Evolutionary conservation across 2,797 vertebrate genomes (phyloP).

Genomic region (Danionella dracula): DNA sequence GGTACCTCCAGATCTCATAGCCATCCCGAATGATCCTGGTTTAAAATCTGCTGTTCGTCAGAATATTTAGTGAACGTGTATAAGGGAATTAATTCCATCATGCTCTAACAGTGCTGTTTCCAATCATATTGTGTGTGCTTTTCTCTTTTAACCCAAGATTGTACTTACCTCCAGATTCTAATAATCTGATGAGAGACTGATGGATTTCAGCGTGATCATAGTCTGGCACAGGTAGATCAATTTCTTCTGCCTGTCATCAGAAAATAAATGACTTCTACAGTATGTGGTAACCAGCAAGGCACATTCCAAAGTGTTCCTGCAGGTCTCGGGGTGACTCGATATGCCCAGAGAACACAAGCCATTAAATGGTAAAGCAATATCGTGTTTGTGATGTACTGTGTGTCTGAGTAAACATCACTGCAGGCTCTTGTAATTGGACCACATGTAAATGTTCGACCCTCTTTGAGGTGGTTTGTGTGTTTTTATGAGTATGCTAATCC

Average conservation of each 20-base stretch:
- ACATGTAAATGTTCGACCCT: conserved; percentile 9
- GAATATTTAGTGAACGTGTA: neutral
- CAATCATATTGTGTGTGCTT: conserved; percentile 8
- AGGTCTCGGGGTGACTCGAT: conserved; percentile 60
- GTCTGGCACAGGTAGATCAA: conserved; percentile 13
- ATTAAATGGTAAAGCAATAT: conserved; percentile 53
- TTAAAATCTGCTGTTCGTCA: neutral
- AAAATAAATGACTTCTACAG: conserved; percentile 62
- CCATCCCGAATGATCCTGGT: conserved; percentile 3
- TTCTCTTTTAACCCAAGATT: conserved; percentile 23
- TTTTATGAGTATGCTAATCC: conserved; percentile 33
- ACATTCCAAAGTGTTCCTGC: conserved; percentile 58
- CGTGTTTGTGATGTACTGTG: conserved; percentile 16
- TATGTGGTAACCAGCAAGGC: conserved; percentile 61
- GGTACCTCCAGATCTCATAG: conserved; percentile 30
- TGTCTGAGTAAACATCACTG: conserved; percentile 35
- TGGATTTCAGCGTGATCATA: conserved; percentile 15
- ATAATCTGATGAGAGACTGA: neutral
- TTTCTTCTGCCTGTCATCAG: conserved; percentile 52
- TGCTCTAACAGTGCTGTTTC: neutral
- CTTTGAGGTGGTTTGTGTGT: conserved; percentile 31
- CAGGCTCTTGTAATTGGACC: conserved; percentile 24
- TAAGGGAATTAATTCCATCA: neutral
- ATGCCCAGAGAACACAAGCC: conserved; percentile 32
- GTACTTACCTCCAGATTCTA: neutral